Base-by-base conservation (phyloP, 92 coral and sea anemone genomes). In the Porites lobata region DNA sequence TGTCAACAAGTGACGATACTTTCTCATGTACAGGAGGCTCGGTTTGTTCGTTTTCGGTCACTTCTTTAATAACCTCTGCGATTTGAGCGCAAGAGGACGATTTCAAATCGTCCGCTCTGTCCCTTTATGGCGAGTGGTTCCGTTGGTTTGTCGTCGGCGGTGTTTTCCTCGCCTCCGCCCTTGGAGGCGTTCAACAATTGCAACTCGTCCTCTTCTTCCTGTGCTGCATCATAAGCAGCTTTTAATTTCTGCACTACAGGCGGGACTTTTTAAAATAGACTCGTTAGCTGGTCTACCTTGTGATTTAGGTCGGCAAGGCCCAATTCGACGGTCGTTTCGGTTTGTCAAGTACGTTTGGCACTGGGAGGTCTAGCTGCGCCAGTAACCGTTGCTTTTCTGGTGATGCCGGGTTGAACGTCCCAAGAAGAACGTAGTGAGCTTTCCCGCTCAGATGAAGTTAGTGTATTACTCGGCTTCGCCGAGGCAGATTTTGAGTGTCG, bases 41-140 rank as follows among this genome's bases (percentile, higher is more conserved):
- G 7, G 85, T 84, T 14, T 66, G 79, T 76, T 84, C 85, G 12
- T 84, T 65, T 8, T 70, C 89, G 13, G 89, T 89, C 50, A 89
- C 92, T 53, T 89, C 85, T 4, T 52, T 43, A 51, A 84, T 85
- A 13, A 89, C 85, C 21, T 66, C 71, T 8, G 18, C 71, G 71
- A 66, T 38, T 66, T 19, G 19, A 14, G n/a, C 43, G 8, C 71
- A 19, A 20, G 7, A 9, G 18, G 71, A 38, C 2, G 9, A 1
- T 43, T 76, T 69, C 8, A 11, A 53, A 7, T 11, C 57, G 12
- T 53, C 7, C 7, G 57, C 57, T 53, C 57, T 11, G 1, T 61
- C 8, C 47, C 22, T 19, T 2, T 19, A 2, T 26, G n/a, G 52
- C 20, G 19, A 76, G 20, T 1, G 77, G 22, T 7, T 72, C 75